A percentile compares a stretch with the other conserved stretches of the same genome.
phyloP scores from a whole-genome alignment of 53 echinoderm and acorn worm species.

The Zoroaster sp. region DNA sequence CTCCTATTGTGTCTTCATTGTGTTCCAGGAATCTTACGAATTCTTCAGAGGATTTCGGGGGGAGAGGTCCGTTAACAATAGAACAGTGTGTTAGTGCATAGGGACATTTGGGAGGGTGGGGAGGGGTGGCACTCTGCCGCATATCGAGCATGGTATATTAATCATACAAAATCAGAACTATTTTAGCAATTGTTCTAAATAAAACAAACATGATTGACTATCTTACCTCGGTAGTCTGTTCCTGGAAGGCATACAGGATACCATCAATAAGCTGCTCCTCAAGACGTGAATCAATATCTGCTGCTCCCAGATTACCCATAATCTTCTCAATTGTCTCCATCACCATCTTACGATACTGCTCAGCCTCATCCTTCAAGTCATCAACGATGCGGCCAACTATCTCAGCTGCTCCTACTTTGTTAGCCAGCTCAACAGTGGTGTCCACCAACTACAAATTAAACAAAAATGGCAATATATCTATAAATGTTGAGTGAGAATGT shows the following conservation, averaged over 20 bases:
- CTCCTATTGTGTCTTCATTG: no score
- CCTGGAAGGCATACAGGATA: constrained; percentile 99
- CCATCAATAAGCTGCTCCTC: constrained; percentile 99
- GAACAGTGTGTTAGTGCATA: no score
- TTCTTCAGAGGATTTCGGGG: no score
- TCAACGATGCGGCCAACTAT: constrained; percentile 93
- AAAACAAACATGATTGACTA: no score
- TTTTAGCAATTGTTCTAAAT: neutral
- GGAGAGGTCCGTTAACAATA: no score
- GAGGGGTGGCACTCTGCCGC: no score
- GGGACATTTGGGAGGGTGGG: no score
- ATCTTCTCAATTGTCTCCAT: constrained; percentile 99
- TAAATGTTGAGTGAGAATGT: no score
- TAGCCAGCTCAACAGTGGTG: constrained; percentile 97
- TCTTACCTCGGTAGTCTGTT: constrained; percentile 99
- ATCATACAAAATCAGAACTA: neutral
- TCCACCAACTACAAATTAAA: constrained; percentile 76
- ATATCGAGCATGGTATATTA: no score
- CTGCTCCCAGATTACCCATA: constrained; percentile 97
- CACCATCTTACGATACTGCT: constrained; percentile 99
- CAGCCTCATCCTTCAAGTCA: constrained; percentile 99
- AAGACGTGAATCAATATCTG: constrained; percentile 95
- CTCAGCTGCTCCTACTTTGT: constrained; percentile 98
- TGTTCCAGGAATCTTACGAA: no score
- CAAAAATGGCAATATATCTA: neutral